Evolutionary conservation across 2,888 invertebrate species (phyloP), one percentile per base, ranked within the genome.

Genomic region (Cephus sareptanus): DNA sequence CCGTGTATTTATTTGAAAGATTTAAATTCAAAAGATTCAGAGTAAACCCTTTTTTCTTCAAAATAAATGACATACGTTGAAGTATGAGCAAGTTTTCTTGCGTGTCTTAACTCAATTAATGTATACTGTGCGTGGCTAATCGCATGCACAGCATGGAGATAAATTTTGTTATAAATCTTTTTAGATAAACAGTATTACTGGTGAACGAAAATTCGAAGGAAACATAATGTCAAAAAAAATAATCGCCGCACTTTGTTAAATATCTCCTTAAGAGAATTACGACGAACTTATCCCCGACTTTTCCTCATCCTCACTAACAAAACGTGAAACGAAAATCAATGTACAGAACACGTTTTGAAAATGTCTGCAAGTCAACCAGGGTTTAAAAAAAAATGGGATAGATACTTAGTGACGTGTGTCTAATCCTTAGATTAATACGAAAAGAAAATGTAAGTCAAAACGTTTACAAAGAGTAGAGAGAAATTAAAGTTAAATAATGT

Each of bases 361-460:
- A 34, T 71, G 71, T 71, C 11, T 71, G 71, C 33, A 71, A 71
- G 34, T 71, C 33, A 71, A 71, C 33, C 71, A 71, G 71, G 71
- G 71, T 71, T 71, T 71, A 33, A 56, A 70, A 33, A 70, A 30
- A 11, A 70, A 33, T 23, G 31, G 71, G 71, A 71, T 34, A 34
- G 34, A 71, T 71, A 71, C 71, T 33, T 71, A 34, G 33, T 15
- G 34, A 33, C 71, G 71, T 12, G 71, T 71, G 23, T 71, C 71
- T 34, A 34, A 33, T 31, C 56, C 23, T 56, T 56, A 56, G 56
- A 9, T 56, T 23, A 79, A 79, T 71, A 76, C 34, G 23, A 77
- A 70, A 80, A 78, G 73, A 74, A 78, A 80, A 79, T 79, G 84
- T 79, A 80, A 80, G 80, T 81, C 79, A 68, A 77, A 76, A 79